phyloP scores from a whole-genome alignment of 2,797 vertebrate genomes.

The Paguma larvata region DNA sequence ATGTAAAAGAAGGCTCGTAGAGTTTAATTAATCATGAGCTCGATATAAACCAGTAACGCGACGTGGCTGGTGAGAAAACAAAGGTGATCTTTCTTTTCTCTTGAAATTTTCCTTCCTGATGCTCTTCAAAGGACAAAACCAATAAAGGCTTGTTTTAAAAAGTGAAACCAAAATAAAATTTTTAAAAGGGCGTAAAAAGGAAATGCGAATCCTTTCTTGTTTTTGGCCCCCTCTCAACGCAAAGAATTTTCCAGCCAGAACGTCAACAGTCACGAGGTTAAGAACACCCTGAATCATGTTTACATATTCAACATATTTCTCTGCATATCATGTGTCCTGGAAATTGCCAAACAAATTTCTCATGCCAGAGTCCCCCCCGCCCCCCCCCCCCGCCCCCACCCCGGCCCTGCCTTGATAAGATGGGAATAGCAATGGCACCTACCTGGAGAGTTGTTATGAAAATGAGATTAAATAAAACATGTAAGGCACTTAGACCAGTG shows the following conservation, averaged over 20 bases:
- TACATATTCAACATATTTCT: background rate
- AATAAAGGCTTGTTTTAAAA: constrained; percentile 5
- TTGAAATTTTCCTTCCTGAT: constrained; percentile 52
- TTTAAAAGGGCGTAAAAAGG: background rate
- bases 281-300: background rate
- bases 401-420: background rate
- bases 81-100: constrained; percentile 60
- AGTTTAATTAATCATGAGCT: constrained; percentile 75
- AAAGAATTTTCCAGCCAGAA: background rate
- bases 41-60: background rate
- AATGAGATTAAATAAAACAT: background rate
- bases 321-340: background rate
- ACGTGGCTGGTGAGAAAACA: constrained; percentile 50
- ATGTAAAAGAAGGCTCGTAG: constrained; percentile 65
- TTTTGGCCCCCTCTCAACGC: background rate
- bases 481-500: background rate
- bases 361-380: background rate
- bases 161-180: constrained; percentile 45
- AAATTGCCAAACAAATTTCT: background rate
- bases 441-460: background rate
- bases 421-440: background rate
- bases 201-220: background rate
- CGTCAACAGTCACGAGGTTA: background rate
- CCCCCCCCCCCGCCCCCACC: background rate
- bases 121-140: constrained; percentile 46